phyloP scores from a whole-genome alignment of 2,888 invertebrate species.

The Teleogryllus oceanicus region DNA sequence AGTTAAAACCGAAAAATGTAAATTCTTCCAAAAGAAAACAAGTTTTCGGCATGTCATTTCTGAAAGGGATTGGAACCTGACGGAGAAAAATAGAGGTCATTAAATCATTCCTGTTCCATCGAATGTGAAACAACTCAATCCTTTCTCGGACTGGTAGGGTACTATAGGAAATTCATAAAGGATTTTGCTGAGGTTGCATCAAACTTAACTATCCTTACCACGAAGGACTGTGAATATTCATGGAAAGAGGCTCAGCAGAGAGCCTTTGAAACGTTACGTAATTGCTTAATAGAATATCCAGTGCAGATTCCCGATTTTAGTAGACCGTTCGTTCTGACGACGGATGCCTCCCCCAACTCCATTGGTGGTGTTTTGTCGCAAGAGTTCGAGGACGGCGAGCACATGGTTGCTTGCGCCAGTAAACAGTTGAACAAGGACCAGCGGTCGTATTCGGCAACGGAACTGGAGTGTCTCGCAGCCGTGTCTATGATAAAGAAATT shows the following conservation, averaged over 20 bases:
- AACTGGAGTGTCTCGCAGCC: background rate
- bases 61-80: background rate
- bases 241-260: background rate
- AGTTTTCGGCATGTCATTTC: background rate
- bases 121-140: background rate
- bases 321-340: background rate
- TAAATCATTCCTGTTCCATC: background rate
- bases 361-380: no score
- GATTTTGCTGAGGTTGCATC: background rate
- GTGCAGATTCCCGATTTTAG: background rate
- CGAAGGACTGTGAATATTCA: background rate
- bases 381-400: no score
- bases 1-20: background rate
- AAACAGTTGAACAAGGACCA: no score
- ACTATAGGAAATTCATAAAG: constrained; percentile 12
- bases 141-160: constrained; percentile 4
- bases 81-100: constrained; percentile 18
- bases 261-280: background rate
- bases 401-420: no score
- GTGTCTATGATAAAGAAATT: background rate
- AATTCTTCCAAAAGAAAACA: background rate
- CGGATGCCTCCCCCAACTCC: no score
- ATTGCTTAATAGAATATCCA: background rate
- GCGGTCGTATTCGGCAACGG: background rate
- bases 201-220: background rate